phyloP scores from a whole-genome alignment of 2,888 invertebrate genomes.

The Monochamus alternatus region DNA sequence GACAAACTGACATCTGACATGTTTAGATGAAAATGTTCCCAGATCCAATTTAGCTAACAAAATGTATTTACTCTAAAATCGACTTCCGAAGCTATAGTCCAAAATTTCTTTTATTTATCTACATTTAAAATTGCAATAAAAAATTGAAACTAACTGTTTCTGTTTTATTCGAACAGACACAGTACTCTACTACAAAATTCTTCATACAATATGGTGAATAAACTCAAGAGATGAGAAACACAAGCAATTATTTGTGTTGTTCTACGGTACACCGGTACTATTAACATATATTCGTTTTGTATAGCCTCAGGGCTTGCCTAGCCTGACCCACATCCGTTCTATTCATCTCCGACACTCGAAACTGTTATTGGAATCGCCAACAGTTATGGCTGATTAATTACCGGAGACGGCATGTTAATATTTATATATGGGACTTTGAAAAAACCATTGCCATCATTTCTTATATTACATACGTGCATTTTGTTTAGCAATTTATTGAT shows the following conservation, averaged over 20 bases:
- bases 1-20: no score
- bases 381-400: conserved; percentile 24
- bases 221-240: conserved; percentile 19
- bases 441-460: neutral
- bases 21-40: no score
- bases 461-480: no score
- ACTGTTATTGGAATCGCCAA: conserved; percentile 30
- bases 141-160: no score
- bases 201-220: neutral
- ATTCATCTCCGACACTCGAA: conserved; percentile 39
- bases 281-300: conserved; percentile 51
- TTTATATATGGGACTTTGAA: conserved; percentile 42
- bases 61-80: no score
- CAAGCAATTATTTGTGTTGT: conserved; percentile 40
- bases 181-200: neutral
- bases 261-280: conserved; percentile 49
- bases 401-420: conserved; percentile 13
- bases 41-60: no score
- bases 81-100: no score
- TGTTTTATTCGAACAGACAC: neutral
- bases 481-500: no score
- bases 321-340: conserved; percentile 53
- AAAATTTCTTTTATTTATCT: no score
- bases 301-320: conserved; percentile 44
- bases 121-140: no score